Base-by-base conservation (phyloP, 2,888 invertebrate genomes). In the Synanthedon myopaeformis region DNA sequence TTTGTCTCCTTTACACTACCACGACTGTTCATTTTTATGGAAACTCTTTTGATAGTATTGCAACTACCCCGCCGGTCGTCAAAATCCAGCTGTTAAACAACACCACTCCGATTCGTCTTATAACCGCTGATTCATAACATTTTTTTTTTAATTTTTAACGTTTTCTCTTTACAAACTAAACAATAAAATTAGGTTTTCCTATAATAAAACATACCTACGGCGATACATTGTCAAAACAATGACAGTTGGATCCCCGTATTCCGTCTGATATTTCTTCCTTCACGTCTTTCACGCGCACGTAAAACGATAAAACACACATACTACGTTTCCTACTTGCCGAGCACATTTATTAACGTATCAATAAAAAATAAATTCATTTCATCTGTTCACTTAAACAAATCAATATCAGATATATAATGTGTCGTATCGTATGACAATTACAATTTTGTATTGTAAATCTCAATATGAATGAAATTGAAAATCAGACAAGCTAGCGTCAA, bases 51-150 rank as follows among this genome's bases (percentile, higher is more conserved):
- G 65, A 71, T 69, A 67, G 67, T 69, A 66, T 64, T 69, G 74
- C 69, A 82, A 83, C 82, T 63, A 83, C 82, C 82, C 83, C 66
- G 72, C 83, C 85, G 86, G 85, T 84, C 83, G 85, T 82, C 84
- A 79, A 76, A 73, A 64, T 67, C 67, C 71, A 70, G 62, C 67
- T 69, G 23, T 35, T 71, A 68, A 73, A 51, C 68, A 69, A 70
- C 72, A 75, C 72, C 69, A 75, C 73, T 74, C 71, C 71, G 74
- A 72, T 79, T 76, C 79, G 75, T 74, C 71, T 72, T 81, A 84
- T 84, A 72, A 79, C 83, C 74, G 65, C 66, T 58, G 61, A 57
- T 69, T 69, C 69, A 14, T 45, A 35, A 5, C 41, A 14, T 23
- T 54, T 50, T 17, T 42, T 10, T 35, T 35, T 23, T 23, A 23